Conservation (phyloP, 2,888 invertebrate genomes). For the Eurois occulta region DNA sequence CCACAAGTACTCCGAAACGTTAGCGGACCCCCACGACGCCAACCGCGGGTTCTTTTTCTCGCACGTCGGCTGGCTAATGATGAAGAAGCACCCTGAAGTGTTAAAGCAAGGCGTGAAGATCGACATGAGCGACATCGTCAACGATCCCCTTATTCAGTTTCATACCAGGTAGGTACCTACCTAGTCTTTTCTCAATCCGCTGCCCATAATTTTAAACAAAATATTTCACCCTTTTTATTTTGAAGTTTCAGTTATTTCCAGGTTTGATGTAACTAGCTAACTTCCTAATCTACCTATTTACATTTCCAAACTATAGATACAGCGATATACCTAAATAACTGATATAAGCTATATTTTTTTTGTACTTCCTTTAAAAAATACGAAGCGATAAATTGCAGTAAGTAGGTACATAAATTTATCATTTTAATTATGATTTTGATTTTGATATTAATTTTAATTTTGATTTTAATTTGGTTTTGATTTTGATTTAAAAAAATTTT, state of each 20-base stretch:
- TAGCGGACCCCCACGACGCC: slow-evolving; percentile 95
- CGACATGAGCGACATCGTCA: slow-evolving; percentile 95
- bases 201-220: not conserved
- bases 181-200: not conserved
- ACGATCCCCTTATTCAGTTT: slow-evolving; percentile 94
- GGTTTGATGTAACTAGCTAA: not conserved
- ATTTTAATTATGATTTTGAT: too few relatives aligned
- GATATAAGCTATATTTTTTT: not conserved
- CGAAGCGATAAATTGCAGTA: not conserved
- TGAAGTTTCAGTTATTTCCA: not conserved
- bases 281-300: not conserved
- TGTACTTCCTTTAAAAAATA: not conserved
- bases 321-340: not conserved
- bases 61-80: slow-evolving; percentile 98
- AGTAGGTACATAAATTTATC: not conserved
- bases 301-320: not conserved
- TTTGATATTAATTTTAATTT: too few relatives aligned
- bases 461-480: too few relatives aligned
- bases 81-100: slow-evolving; percentile 97
- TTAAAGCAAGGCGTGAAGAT: slow-evolving; percentile 93
- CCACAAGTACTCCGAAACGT: slow-evolving; percentile 94
- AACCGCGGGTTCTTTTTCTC: slow-evolving; percentile 97
- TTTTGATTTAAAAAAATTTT: too few relatives aligned
- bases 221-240: not conserved
- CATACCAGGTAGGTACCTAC: slow-evolving; percentile 93